Base-by-base conservation (phyloP, 2,113 vertebrate genomes). In the Hipposideros armiger region DNA sequence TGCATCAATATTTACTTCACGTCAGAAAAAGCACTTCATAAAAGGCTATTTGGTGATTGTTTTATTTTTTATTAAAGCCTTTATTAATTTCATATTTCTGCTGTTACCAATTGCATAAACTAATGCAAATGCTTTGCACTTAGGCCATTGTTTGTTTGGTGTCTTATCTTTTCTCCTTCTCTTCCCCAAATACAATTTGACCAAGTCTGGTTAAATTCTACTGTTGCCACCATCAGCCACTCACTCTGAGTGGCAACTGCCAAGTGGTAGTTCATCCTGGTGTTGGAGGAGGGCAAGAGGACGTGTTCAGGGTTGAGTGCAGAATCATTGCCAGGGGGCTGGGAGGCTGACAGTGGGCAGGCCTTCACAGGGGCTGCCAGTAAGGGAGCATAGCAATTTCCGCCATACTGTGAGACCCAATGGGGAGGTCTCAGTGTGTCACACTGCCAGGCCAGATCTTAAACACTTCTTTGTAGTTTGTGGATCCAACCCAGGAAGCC, bases 1-100 rank as follows among this genome's bases (percentile, higher is more conserved):
- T 50, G 11, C 4, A 45, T 77, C 82, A 67, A 62, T 60, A 72
- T 60, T 94, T 77, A 81, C 32, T 92, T 89, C 8, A 70, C 47
- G 10, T 50, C 5, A 40, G 80, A n/a, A 32, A 64, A 92, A 73
- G 5, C 3, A 64, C 13, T 54, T 73, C 10, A 56, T 73, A 80
- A 83, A 82, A 50, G 91, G 20, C 15, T 88, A 17, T 82, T 92
- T 60, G 92, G 14, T 28, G 66, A 67, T 14, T 36, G 7, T 36
- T 11, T 67, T 64, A 64, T 64, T 64, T 28, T 90, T 93, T 45
- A 42, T 64, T 77, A 30, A 50, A 91, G 40, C 22, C 86, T 91
- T 70, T 96, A 96, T 98, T 97, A 96, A 91, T 81, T 97, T 97
- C 93, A 60, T 82, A 73, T 97, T 94, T 96, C 76, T 73, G 17